A percentile compares a stretch with the other conserved stretches of the same genome.
phyloP scores from a whole-genome alignment of 1,140 invertebrate genomes.

The Rhagoletis pomonella region DNA sequence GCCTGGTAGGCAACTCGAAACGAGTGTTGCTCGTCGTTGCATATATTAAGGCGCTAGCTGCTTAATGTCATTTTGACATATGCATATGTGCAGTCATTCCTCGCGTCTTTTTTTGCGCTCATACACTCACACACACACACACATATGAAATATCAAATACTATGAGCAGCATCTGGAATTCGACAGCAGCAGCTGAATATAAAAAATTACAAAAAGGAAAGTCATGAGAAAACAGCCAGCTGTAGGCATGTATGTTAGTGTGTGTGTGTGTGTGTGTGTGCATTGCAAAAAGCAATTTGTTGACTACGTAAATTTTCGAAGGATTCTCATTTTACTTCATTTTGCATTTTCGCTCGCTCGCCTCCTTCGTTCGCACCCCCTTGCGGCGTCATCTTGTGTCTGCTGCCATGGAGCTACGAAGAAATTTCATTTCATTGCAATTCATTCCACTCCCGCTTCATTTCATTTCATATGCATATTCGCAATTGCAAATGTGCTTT shows the following conservation, averaged over 20 bases:
- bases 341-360: not conserved
- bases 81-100: not conserved
- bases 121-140: not conserved
- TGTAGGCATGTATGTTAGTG: not conserved
- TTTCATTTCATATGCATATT: conserved; percentile 40
- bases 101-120: not conserved
- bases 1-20: not conserved
- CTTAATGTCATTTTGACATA: not conserved
- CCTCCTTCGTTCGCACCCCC: too few relatives aligned
- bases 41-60: not conserved
- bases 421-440: not conserved
- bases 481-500: conserved; percentile 25
- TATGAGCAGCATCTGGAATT: not conserved
- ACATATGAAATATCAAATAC: not conserved
- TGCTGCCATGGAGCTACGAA: not conserved
- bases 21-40: not conserved
- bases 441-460: not conserved
- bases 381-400: not conserved
- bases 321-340: not conserved
- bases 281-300: conserved; percentile 26
- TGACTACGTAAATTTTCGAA: conserved; percentile 4
- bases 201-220: not conserved
- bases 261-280: not conserved
- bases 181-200: not conserved
- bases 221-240: not conserved